A percentile compares a stretch with the other conserved stretches of the same genome.
Evolutionary conservation across 2,797 vertebrate genomes (phyloP).

Genomic region (Notoglanidium macrostoma): DNA sequence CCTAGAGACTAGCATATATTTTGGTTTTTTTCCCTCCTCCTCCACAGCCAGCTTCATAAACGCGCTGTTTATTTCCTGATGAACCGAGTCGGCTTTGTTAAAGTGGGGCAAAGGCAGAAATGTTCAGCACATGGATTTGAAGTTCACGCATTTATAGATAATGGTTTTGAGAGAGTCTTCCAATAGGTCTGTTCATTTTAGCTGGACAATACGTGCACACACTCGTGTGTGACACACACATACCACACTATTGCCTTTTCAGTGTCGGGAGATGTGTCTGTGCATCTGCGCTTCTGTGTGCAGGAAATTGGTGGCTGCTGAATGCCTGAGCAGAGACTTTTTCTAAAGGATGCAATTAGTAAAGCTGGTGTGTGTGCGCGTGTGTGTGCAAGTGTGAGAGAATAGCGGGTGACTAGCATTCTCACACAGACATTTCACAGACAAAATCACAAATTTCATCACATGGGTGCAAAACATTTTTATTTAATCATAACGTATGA

Average conservation of each 20-base stretch:
- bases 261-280: background rate
- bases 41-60: background rate
- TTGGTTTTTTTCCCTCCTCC: background rate
- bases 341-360: conserved; percentile 53
- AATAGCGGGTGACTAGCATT: background rate
- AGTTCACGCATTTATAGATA: background rate
- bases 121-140: background rate
- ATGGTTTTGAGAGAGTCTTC: background rate
- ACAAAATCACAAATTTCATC: too few species aligned
- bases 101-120: background rate
- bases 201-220: background rate
- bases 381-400: background rate
- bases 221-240: background rate
- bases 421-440: too few species aligned
- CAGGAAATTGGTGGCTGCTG: conserved; percentile 34
- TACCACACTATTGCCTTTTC: background rate
- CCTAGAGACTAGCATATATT: background rate
- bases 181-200: conserved; percentile 28
- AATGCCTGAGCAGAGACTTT: conserved; percentile 32
- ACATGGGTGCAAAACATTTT: too few species aligned
- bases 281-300: conserved; percentile 22
- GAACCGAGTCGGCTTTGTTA: background rate
- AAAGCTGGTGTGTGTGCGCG: background rate
- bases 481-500: background rate
- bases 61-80: background rate